Conservation (phyloP, 2,113 vertebrate species). For the Myotis yumanensis region DNA sequence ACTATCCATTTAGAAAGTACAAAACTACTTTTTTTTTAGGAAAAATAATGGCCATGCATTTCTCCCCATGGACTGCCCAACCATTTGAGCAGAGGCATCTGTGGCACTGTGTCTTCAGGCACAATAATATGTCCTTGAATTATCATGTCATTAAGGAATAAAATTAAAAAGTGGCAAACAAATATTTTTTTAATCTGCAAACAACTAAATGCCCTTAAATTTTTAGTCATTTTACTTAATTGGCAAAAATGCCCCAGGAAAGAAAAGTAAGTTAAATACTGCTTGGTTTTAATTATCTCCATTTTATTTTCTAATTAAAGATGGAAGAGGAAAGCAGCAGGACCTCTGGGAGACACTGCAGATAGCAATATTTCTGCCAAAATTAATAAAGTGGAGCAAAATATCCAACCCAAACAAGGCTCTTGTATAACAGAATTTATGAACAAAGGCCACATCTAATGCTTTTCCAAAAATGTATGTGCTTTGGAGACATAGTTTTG, state of each 20-base stretch:
- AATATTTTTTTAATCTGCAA: slow-evolving; percentile 26
- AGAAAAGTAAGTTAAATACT: slow-evolving; percentile 30
- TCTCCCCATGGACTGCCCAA: not conserved
- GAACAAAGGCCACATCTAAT: slow-evolving; percentile 22
- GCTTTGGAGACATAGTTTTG: not conserved
- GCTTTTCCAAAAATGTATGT: not conserved
- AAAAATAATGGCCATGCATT: not conserved
- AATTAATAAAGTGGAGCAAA: slow-evolving; percentile 47
- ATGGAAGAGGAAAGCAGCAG: not conserved
- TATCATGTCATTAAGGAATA: not conserved
- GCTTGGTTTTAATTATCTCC: slow-evolving; percentile 52
- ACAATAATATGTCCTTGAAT: not conserved
- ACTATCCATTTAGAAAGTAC: not conserved
- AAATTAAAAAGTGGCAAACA: not conserved
- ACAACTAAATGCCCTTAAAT: not conserved
- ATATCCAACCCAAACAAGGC: slow-evolving; percentile 6
- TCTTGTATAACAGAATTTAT: not conserved
- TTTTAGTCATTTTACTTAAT: slow-evolving; percentile 20
- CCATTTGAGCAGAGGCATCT: not conserved
- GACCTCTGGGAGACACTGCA: not conserved
- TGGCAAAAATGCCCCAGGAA: slow-evolving; percentile 4
- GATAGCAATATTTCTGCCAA: slow-evolving; percentile 10
- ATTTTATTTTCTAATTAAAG: slow-evolving; percentile 66
- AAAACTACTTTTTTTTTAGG: not conserved
- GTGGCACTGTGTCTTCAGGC: not conserved